Conservation (phyloP, 2,113 vertebrate genomes). For the Syngnathus floridae region DNA sequence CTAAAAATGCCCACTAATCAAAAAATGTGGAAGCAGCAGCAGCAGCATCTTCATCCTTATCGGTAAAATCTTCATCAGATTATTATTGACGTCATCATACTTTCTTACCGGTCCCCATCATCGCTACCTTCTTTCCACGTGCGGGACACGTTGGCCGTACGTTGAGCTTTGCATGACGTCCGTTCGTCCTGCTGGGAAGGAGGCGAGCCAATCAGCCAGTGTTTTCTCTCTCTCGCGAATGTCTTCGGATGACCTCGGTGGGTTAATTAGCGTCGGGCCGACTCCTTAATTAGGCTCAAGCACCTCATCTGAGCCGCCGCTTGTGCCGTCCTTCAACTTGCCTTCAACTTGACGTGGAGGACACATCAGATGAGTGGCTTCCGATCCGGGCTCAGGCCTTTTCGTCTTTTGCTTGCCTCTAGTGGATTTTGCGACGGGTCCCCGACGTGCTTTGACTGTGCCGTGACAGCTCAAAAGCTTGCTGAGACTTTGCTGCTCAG, state of each 20-base stretch:
- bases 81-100: neutral
- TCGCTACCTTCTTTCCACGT: too few species aligned
- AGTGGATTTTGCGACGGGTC: too few species aligned
- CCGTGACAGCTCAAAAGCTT: neutral
- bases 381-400: neutral
- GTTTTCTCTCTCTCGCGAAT: neutral
- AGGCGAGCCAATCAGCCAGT: too few species aligned
- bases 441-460: too few species aligned
- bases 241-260: neutral
- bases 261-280: neutral
- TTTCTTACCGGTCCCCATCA: neutral
- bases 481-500: neutral
- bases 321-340: neutral
- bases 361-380: neutral
- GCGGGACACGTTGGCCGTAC: too few species aligned
- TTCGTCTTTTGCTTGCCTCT: neutral
- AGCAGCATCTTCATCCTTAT: neutral
- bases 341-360: neutral
- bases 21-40: constrained; percentile 16
- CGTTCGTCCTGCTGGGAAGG: too few species aligned
- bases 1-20: constrained; percentile 42
- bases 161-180: too few species aligned
- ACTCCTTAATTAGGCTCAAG: neutral
- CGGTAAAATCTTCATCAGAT: neutral
- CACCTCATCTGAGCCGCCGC: neutral